Percentiles rank a stretch among this genome's conserved stretches.
phyloP scores from a whole-genome alignment of 2,888 invertebrate species.

The Noctua fimbriata region DNA sequence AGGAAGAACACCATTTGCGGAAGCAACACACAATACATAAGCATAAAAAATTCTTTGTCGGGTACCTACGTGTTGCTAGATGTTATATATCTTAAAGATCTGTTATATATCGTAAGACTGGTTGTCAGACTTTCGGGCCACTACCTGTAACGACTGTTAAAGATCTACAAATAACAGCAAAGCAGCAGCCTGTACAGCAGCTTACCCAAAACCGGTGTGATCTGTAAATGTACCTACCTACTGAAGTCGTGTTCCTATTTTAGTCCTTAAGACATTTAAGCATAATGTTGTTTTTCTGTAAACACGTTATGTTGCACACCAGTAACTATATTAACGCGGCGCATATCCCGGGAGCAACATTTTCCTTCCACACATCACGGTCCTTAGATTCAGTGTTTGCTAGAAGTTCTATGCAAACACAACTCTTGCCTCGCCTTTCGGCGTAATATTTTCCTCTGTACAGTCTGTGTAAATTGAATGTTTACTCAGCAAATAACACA shows the following conservation, averaged over 20 bases:
- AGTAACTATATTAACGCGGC: constrained; percentile 56
- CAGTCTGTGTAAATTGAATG: constrained; percentile 67
- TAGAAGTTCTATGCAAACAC: constrained; percentile 65
- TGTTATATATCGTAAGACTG: too few species aligned
- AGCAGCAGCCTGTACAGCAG: too few species aligned
- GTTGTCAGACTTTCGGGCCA: too few species aligned
- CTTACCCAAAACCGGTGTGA: neutral
- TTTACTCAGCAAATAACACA: constrained; percentile 55
- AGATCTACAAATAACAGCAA: too few species aligned
- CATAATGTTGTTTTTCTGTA: constrained; percentile 27
- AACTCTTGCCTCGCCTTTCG: constrained; percentile 53
- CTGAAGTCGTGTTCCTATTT: neutral
- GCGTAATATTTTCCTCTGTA: constrained; percentile 66
- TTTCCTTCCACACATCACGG: constrained; percentile 60
- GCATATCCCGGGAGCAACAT: constrained; percentile 52
- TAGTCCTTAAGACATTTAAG: neutral
- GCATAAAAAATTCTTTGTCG: neutral
- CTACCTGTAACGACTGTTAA: too few species aligned
- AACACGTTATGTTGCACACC: neutral
- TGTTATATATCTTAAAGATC: too few species aligned
- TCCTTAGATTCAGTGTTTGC: constrained; percentile 58
- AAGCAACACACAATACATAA: neutral
- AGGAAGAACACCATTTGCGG: neutral
- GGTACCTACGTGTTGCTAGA: too few species aligned
- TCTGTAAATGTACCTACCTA: neutral